Percentiles rank a stretch among this genome's conserved stretches.
These are phyloP conservation scores for Octonoba sinensis DNA, from an alignment of 2,888 invertebrate genomes.

Conservation along the genomic window DNA sequence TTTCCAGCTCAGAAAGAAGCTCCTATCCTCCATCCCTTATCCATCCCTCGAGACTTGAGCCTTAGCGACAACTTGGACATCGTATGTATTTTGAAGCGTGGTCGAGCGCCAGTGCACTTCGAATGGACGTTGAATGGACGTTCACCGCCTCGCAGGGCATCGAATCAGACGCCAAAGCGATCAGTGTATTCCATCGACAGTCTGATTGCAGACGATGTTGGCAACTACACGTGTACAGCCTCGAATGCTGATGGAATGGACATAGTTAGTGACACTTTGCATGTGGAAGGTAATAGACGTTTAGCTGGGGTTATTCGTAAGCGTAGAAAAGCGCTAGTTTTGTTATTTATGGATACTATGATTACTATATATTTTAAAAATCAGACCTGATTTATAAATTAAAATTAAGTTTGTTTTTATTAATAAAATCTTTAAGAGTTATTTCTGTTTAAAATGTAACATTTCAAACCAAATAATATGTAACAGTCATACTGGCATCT, in stretches of 20 bases:
- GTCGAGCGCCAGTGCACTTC: conserved; percentile 34
- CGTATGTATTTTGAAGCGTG: conserved; percentile 41
- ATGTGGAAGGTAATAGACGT: not conserved
- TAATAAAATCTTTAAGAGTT: too few species aligned
- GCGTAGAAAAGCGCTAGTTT: too few species aligned
- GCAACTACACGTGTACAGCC: conserved; percentile 59
- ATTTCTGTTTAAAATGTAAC: too few species aligned
- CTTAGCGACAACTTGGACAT: conserved; percentile 52
- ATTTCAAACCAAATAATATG: too few species aligned
- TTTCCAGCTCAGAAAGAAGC: not conserved
- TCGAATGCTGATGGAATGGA: conserved; percentile 41
- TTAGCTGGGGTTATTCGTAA: too few species aligned
- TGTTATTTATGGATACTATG: too few species aligned
- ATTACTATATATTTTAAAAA: too few species aligned
- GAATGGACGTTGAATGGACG: conserved; percentile 51
- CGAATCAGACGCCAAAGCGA: not conserved
- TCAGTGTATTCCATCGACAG: conserved; percentile 36
- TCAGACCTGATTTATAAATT: too few species aligned
- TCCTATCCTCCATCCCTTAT: conserved; percentile 44
- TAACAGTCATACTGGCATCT: too few species aligned
- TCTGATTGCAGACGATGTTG: conserved; percentile 39
- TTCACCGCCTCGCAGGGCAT: not conserved
- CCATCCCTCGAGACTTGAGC: conserved; percentile 34
- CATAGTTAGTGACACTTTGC: not conserved
- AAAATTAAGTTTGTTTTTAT: too few species aligned